Evolutionary conservation across 2,113 vertebrate genomes (phyloP).

Genomic region (Brienomyrus longianalis): DNA sequence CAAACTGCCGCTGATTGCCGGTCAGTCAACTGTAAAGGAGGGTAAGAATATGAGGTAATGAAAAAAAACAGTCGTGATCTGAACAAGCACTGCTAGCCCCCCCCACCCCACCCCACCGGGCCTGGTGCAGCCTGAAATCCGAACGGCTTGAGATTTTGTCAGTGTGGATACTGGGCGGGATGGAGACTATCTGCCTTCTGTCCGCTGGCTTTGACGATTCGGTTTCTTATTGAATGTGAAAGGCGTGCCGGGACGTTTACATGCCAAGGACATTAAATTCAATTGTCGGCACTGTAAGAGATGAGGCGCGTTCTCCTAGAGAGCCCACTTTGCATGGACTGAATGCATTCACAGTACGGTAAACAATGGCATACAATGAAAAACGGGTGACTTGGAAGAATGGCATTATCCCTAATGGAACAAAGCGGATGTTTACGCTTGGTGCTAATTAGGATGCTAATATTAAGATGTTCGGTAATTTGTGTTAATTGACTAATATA

Average conservation of each 20-base stretch:
- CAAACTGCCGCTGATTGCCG: conserved; percentile 86
- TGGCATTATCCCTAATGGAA: not conserved
- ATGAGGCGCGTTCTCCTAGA: not conserved
- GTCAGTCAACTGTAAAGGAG: conserved; percentile 89
- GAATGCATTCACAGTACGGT: not conserved
- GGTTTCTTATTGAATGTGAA: conserved; percentile 65
- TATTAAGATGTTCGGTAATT: not conserved
- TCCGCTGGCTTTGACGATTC: conserved; percentile 32
- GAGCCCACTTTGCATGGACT: not conserved
- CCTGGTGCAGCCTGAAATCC: not conserved
- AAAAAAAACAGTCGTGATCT: conserved; percentile 79
- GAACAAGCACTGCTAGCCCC: conserved; percentile 62
- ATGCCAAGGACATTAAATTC: conserved; percentile 43
- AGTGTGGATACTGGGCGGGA: conserved; percentile 47
- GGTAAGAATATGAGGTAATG: conserved; percentile 82
- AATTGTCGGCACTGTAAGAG: not conserved
- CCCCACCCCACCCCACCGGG: conserved; percentile 32
- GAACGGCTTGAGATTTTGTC: conserved; percentile 42
- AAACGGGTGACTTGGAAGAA: not conserved
- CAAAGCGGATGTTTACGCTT: not conserved
- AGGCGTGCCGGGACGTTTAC: conserved; percentile 56
- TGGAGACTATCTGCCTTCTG: conserved; percentile 55
- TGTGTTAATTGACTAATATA: not conserved
- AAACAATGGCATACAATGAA: not conserved
- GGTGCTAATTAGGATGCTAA: not conserved